A percentile compares a stretch with the other conserved stretches of the same genome.
These are phyloP conservation scores for Cheumatopsyche charites DNA, from an alignment of 1,140 invertebrate species.

Conservation along the genomic window DNA sequence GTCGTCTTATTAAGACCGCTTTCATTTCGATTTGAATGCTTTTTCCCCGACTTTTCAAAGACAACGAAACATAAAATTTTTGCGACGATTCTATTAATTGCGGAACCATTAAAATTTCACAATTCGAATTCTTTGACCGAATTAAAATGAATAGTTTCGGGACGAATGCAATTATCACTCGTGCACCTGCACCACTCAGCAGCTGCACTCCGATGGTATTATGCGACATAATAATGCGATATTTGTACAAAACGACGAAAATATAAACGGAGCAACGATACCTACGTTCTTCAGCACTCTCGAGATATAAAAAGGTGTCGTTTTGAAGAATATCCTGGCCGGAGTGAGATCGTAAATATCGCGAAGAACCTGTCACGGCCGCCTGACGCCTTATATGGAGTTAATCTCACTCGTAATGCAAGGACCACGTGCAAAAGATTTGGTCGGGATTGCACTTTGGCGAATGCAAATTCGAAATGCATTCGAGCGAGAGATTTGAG, in stretches of 20 bases:
- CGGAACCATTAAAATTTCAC: too few relatives aligned
- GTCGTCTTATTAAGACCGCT: background rate
- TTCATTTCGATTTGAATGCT: too few relatives aligned
- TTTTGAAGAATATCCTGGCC: slow-evolving; percentile 9
- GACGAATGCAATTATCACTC: too few relatives aligned
- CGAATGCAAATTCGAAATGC: background rate
- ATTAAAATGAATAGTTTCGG: too few relatives aligned
- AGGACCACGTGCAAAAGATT: slow-evolving; percentile 4
- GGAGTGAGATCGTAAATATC: slow-evolving; percentile 39
- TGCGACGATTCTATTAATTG: background rate
- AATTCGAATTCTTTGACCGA: too few relatives aligned
- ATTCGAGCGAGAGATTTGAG: background rate
- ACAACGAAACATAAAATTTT: too few relatives aligned
- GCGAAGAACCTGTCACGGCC: slow-evolving; percentile 32
- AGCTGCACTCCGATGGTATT: background rate
- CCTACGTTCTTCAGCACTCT: slow-evolving; percentile 2
- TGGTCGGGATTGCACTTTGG: background rate
- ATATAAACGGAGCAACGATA: too few relatives aligned
- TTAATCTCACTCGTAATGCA: slow-evolving; percentile 29
- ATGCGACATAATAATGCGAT: slow-evolving; percentile 6
- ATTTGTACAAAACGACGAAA: too few relatives aligned
- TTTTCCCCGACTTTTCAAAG: too few relatives aligned
- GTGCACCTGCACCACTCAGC: background rate
- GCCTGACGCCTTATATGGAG: slow-evolving; percentile 37
- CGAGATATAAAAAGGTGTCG: background rate